Conservation (phyloP, 1,140 invertebrate genomes). For the Tetramorium alpestre region DNA sequence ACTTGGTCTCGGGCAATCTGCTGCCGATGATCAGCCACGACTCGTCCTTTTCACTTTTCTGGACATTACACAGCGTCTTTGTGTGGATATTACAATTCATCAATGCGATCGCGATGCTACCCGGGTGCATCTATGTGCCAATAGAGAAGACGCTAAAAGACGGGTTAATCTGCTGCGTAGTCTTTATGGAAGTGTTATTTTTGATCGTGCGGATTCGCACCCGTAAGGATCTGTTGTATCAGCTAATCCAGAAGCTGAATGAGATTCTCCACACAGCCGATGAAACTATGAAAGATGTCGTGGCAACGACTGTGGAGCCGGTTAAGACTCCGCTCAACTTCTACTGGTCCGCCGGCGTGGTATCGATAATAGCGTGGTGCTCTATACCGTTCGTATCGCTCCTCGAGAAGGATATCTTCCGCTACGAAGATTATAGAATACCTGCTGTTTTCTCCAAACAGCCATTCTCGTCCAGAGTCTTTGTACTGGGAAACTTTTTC, state of each 20-base stretch:
- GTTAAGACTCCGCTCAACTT: background rate
- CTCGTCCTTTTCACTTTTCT: background rate
- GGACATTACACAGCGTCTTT: constrained; percentile 7
- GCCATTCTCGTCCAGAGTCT: constrained; percentile 35
- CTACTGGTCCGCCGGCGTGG: background rate
- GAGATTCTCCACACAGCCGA: background rate
- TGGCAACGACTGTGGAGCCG: background rate
- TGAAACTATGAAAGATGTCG: background rate
- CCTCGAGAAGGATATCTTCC: constrained; percentile 39
- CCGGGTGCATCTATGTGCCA: constrained; percentile 31
- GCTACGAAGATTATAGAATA: constrained; percentile 54
- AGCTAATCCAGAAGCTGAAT: background rate
- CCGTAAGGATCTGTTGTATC: background rate
- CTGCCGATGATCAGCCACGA: constrained; percentile 47
- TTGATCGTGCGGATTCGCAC: background rate
- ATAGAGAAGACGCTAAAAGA: constrained; percentile 49
- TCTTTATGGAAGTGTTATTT: background rate
- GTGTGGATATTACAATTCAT: constrained; percentile 10
- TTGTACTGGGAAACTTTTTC: background rate
- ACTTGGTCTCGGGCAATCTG: constrained; percentile 61
- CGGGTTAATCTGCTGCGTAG: background rate
- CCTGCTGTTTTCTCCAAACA: constrained; percentile 57
- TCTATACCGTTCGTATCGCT: background rate
- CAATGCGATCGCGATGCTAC: background rate
- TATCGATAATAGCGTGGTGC: background rate